Conservation (phyloP, 2,888 invertebrate genomes). For the Drosophila helvetica region DNA sequence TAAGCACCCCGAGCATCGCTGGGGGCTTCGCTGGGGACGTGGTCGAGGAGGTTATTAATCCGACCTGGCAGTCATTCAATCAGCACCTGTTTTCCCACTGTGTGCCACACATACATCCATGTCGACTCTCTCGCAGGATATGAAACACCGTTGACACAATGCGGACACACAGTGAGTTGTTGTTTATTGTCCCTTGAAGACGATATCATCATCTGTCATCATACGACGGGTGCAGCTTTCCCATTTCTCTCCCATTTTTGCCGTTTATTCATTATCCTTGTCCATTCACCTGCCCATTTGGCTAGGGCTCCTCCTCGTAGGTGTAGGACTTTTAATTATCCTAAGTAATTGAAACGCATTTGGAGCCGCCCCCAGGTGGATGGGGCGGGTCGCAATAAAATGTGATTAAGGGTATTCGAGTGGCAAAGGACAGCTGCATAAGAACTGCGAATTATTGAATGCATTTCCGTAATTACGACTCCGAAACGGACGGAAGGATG, state of each 20-base stretch:
- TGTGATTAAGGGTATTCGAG: conserved; percentile 46
- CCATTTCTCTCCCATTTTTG: conserved; percentile 2
- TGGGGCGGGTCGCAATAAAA: conserved; percentile 21
- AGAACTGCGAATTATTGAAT: conserved; percentile 3
- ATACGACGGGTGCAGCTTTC: conserved; percentile 52
- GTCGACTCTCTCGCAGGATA: background rate
- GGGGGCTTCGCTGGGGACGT: background rate
- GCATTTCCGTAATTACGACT: background rate
- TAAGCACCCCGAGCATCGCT: background rate
- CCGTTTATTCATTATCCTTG: conserved; percentile 18
- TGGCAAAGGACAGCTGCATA: background rate
- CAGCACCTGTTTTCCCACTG: conserved; percentile 50
- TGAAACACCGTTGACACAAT: conserved; percentile 32
- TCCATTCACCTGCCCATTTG: conserved; percentile 16
- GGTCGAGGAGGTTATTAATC: conserved; percentile 36
- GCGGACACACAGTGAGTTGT: conserved; percentile 21
- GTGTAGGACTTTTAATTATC: conserved; percentile 59
- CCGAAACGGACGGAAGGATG: background rate
- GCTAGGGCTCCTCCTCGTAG: conserved; percentile 2
- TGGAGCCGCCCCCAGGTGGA: conserved; percentile 20
- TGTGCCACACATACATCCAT: conserved; percentile 24
- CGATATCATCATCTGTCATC: conserved; percentile 61
- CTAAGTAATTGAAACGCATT: conserved; percentile 66
- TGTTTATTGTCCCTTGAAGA: conserved; percentile 60
- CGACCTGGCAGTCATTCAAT: conserved; percentile 50